Base-by-base conservation (phyloP, 2,888 invertebrate genomes). In the Drosophila paranaensis region DNA sequence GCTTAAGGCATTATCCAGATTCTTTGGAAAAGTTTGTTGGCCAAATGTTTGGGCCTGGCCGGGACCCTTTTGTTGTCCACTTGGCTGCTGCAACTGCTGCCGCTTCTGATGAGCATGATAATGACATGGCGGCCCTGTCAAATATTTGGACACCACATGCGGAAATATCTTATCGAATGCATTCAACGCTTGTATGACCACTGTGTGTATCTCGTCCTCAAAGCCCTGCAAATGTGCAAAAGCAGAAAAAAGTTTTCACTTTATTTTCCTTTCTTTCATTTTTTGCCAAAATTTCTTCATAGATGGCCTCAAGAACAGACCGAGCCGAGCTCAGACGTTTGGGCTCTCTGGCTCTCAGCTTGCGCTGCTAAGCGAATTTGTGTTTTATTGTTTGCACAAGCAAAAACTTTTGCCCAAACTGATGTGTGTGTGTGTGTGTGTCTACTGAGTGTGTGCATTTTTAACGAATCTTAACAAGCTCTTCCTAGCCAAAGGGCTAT, bases 121-220 rank as follows among this genome's bases (percentile, higher is more conserved):
- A 89, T 83, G 78, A 81, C 79, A 88, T 91, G 89, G 77, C 75
- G 88, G 82, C 82, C 78, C 81, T 84, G 90, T 89, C 91, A 92
- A 92, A 91, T 93, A 91, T 89, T 92, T 92, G 83, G 90, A 90
- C 89, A 92, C 86, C 83, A 92, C 90, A 90, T 91, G 90, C 82
- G 92, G 90, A 90, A 93, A 92, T 88, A 92, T 89, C 89, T 91
- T 92, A 90, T 93, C 92, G 88, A 93, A 91, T 75, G 92, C 91
- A 84, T 91, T 91, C 81, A 93, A 88, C 70, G 93, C 92, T 85
- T 93, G 93, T 90, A 93, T 93, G 82, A 93, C 92, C 86, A 93
- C 93, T 71, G 93, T 93, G 82, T 93, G 93, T 78, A 93, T 93
- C 70, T 93, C 93, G 82, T 93, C 93, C 81, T 91, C 91, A 63